phyloP scores from a whole-genome alignment of 1,140 invertebrate species.

The Batillaria attramentaria region DNA sequence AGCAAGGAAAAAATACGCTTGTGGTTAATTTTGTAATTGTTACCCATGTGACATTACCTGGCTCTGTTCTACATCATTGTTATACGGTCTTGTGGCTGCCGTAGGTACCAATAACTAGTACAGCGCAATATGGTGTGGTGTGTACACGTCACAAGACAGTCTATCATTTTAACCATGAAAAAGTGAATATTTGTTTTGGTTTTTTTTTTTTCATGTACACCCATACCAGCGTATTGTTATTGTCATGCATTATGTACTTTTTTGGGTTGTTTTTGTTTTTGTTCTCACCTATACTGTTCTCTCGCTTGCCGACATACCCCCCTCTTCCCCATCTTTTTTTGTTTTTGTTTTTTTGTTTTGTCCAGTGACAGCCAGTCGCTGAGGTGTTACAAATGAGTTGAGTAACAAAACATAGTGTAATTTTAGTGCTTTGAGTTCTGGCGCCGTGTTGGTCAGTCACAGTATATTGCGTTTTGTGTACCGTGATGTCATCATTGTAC shows the following conservation, averaged over 20 bases:
- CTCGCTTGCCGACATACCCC: not conserved
- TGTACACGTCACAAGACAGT: too few species aligned
- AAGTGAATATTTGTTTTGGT: not conserved
- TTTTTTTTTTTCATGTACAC: not conserved
- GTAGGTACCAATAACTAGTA: too few species aligned
- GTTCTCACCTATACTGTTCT: not conserved
- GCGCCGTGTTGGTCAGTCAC: slow-evolving; percentile 17
- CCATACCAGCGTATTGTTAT: too few species aligned
- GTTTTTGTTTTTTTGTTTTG: not conserved
- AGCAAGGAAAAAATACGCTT: too few species aligned
- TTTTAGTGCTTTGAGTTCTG: slow-evolving; percentile 30
- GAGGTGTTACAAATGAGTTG: too few species aligned
- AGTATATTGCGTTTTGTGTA: slow-evolving; percentile 27
- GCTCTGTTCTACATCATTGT: too few species aligned
- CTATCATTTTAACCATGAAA: not conserved
- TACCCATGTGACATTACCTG: too few species aligned
- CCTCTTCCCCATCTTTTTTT: not conserved
- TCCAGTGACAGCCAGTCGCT: not conserved
- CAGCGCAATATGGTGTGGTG: too few species aligned
- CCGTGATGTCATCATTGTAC: slow-evolving; percentile 30
- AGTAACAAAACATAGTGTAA: slow-evolving; percentile 4
- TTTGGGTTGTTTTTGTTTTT: not conserved
- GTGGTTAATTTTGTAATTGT: too few species aligned
- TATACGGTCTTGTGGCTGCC: too few species aligned
- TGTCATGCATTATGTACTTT: not conserved